Base-by-base conservation (phyloP, 64 coral and sea anemone genomes). In the Stichodactyla mertensii region DNA sequence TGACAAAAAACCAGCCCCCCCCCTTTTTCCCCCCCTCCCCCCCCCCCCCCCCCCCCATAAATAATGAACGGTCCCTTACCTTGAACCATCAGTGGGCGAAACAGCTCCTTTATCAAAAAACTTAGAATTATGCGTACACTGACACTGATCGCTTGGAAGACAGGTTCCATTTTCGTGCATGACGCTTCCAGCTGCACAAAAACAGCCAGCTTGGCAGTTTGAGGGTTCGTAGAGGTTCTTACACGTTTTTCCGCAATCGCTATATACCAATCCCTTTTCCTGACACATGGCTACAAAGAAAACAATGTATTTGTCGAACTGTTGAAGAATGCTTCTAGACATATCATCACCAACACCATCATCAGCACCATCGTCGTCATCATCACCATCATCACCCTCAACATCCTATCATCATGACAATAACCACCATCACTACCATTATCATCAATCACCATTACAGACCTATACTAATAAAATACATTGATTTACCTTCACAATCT, bases 21-120 rank as follows among this genome's bases (percentile, higher is more conserved):
- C n/a, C n/a, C n/a, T n/a, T n/a, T n/a, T n/a, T n/a, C n/a, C n/a
- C n/a, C n/a, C n/a, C n/a, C n/a, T n/a, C n/a, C n/a, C n/a, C n/a
- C n/a, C n/a, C n/a, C n/a, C n/a, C n/a, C n/a, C n/a, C n/a, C n/a
- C n/a, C n/a, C n/a, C n/a, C n/a, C n/a, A n/a, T n/a, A n/a, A n/a
- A n/a, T n/a, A n/a, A n/a, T n/a, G n/a, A n/a, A n/a, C n/a, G n/a
- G n/a, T n/a, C n/a, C n/a, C n/a, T 53, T 92, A 99, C 97, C 92
- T 99, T 57, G 97, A 99, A 86, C 97, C 95, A 64, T 99, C 97
- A 27, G 86, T 86, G 18, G 97, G 97, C n/a, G 91, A 88, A 5
- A 92, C 79, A 0, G 55, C 91, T 23, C 97, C 97, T 19, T 90
- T 89, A 62, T 99, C 64, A 36, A 95, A 99, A 77, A 88, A 95